These are phyloP conservation scores for silkworm (Bombyx mori) DNA, from an alignment of 1,140 invertebrate genomes.

Conservation along the genomic window DNA sequence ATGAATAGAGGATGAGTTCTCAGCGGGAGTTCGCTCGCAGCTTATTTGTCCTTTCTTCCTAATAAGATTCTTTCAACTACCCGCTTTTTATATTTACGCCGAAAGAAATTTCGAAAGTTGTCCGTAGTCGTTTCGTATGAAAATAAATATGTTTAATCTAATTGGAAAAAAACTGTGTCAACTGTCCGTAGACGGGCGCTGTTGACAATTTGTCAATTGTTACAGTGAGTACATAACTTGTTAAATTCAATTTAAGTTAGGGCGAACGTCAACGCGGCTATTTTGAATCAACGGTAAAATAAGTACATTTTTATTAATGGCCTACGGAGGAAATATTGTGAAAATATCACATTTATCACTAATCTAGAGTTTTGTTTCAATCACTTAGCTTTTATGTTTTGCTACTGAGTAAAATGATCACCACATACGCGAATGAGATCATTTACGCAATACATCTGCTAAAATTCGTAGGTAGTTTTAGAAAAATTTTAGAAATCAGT, in stretches of 20 bases:
- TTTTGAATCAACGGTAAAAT: slow-evolving; percentile 1
- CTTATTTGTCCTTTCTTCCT: slow-evolving; percentile 14
- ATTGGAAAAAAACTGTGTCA: slow-evolving; percentile 5
- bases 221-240: slow-evolving; percentile 10
- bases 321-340: too few species aligned
- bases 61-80: slow-evolving; percentile 12
- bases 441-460: too few species aligned
- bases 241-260: slow-evolving; percentile 10
- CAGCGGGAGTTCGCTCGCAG: slow-evolving; percentile 11
- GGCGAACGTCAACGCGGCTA: slow-evolving; percentile 6
- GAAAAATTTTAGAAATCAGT: too few species aligned
- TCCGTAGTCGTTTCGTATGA: slow-evolving; percentile 3
- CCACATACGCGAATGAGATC: too few species aligned
- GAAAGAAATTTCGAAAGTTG: slow-evolving; percentile 2
- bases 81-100: neutral
- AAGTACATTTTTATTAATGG: neutral
- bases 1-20: slow-evolving; percentile 11
- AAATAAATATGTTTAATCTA: slow-evolving; percentile 4
- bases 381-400: too few species aligned
- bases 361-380: too few species aligned
- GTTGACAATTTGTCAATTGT: slow-evolving; percentile 11
- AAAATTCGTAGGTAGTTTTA: too few species aligned
- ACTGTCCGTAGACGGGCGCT: slow-evolving; percentile 6
- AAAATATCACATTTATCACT: too few species aligned
- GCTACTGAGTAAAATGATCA: too few species aligned